Percentiles rank a stretch among this genome's conserved stretches.
Conservation (phyloP, 2,797 vertebrate genomes). For the Argentina silus region DNA sequence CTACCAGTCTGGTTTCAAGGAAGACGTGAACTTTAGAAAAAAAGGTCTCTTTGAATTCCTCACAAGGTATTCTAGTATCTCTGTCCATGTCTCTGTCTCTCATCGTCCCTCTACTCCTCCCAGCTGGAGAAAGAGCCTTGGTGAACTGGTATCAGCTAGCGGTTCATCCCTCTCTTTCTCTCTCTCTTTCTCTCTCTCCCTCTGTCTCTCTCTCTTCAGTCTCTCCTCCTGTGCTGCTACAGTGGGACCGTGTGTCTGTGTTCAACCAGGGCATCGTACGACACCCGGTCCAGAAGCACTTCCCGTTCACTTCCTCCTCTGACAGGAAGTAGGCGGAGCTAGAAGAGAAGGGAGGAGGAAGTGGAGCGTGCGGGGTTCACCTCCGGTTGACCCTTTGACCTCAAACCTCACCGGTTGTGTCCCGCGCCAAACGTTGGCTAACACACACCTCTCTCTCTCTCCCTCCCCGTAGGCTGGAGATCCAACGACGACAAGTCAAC, state of each 20-base stretch:
- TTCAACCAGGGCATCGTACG: conserved; percentile 7
- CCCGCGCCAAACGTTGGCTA: background rate
- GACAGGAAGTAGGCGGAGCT: conserved; percentile 9
- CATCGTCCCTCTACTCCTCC: background rate
- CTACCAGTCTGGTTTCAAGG: conserved; percentile 80
- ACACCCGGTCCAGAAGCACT: conserved; percentile 1
- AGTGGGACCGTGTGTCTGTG: background rate
- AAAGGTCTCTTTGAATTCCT: conserved; percentile 66
- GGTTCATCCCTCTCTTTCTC: background rate
- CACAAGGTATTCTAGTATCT: conserved; percentile 48
- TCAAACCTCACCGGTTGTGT: background rate
- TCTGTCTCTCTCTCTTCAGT: background rate
- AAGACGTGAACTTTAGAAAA: conserved; percentile 87
- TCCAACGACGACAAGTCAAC: background rate
- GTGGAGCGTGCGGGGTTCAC: background rate
- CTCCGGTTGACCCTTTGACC: conserved; percentile 3
- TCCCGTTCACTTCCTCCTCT: conserved; percentile 14
- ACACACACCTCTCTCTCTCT: conserved; percentile 2
- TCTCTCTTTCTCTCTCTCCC: background rate
- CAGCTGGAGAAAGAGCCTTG: background rate
- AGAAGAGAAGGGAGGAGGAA: background rate
- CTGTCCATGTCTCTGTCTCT: conserved; percentile 2
- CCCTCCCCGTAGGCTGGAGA: background rate
- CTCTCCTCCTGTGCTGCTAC: background rate
- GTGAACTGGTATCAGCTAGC: background rate